Base-by-base conservation (phyloP, 2,888 invertebrate species). In the Pristionchus maxplancki region DNA sequence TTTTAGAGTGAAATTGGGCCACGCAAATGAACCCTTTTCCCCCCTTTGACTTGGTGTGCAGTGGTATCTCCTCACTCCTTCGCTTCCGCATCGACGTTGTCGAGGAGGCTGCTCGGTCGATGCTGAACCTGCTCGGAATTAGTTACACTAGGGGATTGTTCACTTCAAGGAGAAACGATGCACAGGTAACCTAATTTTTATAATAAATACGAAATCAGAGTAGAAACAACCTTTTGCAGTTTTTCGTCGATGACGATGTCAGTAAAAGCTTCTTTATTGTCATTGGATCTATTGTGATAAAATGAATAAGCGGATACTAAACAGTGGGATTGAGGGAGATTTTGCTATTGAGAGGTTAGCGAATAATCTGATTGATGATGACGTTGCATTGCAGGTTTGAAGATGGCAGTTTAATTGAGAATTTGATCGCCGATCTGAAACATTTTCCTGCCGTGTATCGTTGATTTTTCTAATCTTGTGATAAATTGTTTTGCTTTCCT, bases 31-130 rank as follows among this genome's bases (percentile, higher is more conserved):
- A n/a, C n/a, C n/a, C n/a, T n/a, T n/a, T n/a, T n/a, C n/a, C n/a
- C 81, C 81, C 44, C 81, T 44, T 81, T 81, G 44, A 48, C 81
- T 81, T 48, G 44, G 81, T 50, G 50, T 15, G 20, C 50, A 4
- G 2, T 20, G 13, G 50, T 50, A 15, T 20, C 50, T 17, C 50
- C 8, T 28, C 62, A 1, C 67, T 67, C 11, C 67, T 67, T 15
- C 34, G 17, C 3, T 34, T 67, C 13, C 67, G 34, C 34, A 67
- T 67, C 67, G 31, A 15, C 5, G 17, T 67, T 15, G 31, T 34
- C 34, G 67, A 31, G 5, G 31, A 17, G 17, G 17, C 67, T 11
- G 34, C 28, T 9, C n/a, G 31, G 1, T 67, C 67, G 31, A 17
- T 34, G 0, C 67, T 67, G 15, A 31, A 67, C 28, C 67, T 31